Conservation (phyloP, 1,140 invertebrate species). For the Acyrthosiphon pisum region DNA sequence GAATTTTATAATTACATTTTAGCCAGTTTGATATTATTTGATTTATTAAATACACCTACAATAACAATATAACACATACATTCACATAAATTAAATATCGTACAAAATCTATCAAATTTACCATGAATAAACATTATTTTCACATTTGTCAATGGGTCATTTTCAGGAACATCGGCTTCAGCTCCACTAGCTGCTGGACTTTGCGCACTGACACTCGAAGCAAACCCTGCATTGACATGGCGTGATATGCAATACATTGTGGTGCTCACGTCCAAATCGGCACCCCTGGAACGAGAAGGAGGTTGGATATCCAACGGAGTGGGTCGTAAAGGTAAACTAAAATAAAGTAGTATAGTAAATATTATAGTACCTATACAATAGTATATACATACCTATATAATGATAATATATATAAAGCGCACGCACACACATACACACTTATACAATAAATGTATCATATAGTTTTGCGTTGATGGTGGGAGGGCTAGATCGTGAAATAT, state of each 20-base stretch:
- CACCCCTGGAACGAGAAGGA: slow-evolving; percentile 79
- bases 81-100: not conserved
- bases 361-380: not conserved
- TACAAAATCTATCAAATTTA: not conserved
- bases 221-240: slow-evolving; percentile 93
- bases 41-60: not conserved
- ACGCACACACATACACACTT: no score
- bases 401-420: not conserved
- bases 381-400: not conserved
- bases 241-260: slow-evolving; percentile 98
- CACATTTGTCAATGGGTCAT: not conserved
- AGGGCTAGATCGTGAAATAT: not conserved
- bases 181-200: slow-evolving; percentile 96
- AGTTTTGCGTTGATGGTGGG: not conserved
- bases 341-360: slow-evolving; percentile 31
- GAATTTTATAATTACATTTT: not conserved
- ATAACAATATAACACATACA: not conserved
- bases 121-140: not conserved
- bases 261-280: slow-evolving; percentile 85
- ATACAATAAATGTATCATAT: not conserved
- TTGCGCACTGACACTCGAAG: slow-evolving; percentile 90
- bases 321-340: slow-evolving; percentile 75
- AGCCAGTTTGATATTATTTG: not conserved
- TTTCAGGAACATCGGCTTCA: slow-evolving; percentile 85
- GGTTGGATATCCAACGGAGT: slow-evolving; percentile 93